Conservation (phyloP, 2,888 invertebrate species). For the Drosophila cognata region DNA sequence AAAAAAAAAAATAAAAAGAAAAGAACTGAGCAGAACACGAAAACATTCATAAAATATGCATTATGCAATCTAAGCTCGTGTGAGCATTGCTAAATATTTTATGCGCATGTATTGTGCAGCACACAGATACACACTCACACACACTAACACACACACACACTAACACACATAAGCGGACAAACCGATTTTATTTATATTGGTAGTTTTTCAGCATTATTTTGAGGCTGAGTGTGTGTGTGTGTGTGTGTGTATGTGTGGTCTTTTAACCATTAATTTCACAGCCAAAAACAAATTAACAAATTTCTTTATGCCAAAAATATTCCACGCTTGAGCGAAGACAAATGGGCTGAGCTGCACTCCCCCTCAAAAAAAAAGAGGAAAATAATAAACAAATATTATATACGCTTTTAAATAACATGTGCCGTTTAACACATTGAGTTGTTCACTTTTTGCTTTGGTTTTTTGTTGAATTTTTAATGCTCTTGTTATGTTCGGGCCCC, state of each 20-base stretch:
- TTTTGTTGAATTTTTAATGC: conserved; percentile 52
- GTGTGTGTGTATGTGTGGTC: conserved; percentile 9
- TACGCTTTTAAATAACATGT: conserved; percentile 73
- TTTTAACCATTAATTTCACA: conserved; percentile 68
- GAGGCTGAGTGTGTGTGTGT: conserved; percentile 8
- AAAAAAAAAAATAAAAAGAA: conserved; percentile 21
- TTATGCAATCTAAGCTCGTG: conserved; percentile 86
- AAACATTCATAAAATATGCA: conserved; percentile 84
- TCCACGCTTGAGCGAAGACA: conserved; percentile 79
- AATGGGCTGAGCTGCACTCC: conserved; percentile 62
- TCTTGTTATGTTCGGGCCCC: conserved; percentile 35
- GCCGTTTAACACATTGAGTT: conserved; percentile 83
- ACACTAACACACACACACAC: conserved; percentile 22
- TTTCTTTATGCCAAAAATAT: conserved; percentile 75
- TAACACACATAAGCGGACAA: conserved; percentile 21
- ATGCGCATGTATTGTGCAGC: conserved; percentile 71
- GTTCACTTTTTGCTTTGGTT: conserved; percentile 21
- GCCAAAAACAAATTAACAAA: conserved; percentile 71
- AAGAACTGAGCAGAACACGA: conserved; percentile 44
- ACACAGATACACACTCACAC: conserved; percentile 48
- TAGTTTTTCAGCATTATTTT: conserved; percentile 69
- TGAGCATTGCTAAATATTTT: conserved; percentile 85
- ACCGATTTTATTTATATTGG: conserved; percentile 58
- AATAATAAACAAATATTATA: conserved; percentile 66
- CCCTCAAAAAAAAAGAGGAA: conserved; percentile 7